Conservation (phyloP, 92 coral and sea anemone species). For the Montipora capitata region DNA sequence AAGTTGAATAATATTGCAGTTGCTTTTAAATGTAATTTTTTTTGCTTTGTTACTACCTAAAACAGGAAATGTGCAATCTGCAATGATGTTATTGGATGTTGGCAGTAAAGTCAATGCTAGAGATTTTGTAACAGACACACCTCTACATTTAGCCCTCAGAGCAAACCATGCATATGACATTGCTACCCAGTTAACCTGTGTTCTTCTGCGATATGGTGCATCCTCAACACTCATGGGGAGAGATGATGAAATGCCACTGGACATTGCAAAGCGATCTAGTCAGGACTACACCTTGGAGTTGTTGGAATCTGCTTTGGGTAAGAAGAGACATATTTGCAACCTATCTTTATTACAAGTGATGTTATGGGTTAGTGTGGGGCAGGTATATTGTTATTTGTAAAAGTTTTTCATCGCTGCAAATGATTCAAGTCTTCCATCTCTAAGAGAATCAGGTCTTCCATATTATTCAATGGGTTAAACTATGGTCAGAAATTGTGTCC, state of each 20-base stretch:
- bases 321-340: neutral
- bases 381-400: too few species aligned
- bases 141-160: slow-evolving; percentile 86
- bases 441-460: too few species aligned
- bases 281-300: slow-evolving; percentile 80
- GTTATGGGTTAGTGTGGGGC: too few species aligned
- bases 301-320: slow-evolving; percentile 87
- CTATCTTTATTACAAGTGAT: too few species aligned
- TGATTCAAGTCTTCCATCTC: too few species aligned
- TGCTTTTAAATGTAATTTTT: too few species aligned
- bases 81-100: slow-evolving; percentile 85
- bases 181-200: slow-evolving; percentile 76
- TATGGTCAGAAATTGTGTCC: too few species aligned
- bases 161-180: slow-evolving; percentile 85
- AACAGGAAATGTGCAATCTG: slow-evolving; percentile 81
- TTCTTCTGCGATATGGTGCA: slow-evolving; percentile 93
- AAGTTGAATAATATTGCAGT: too few species aligned
- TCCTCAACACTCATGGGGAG: slow-evolving; percentile 84
- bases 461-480: too few species aligned
- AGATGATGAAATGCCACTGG: slow-evolving; percentile 89
- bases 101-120: slow-evolving; percentile 88
- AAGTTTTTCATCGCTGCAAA: too few species aligned
- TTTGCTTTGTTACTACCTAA: neutral
- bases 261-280: slow-evolving; percentile 77
- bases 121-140: slow-evolving; percentile 91